These are phyloP conservation scores for Archaeoteleia sp. DNA, from an alignment of 2,888 invertebrate species.

Conservation along the genomic window DNA sequence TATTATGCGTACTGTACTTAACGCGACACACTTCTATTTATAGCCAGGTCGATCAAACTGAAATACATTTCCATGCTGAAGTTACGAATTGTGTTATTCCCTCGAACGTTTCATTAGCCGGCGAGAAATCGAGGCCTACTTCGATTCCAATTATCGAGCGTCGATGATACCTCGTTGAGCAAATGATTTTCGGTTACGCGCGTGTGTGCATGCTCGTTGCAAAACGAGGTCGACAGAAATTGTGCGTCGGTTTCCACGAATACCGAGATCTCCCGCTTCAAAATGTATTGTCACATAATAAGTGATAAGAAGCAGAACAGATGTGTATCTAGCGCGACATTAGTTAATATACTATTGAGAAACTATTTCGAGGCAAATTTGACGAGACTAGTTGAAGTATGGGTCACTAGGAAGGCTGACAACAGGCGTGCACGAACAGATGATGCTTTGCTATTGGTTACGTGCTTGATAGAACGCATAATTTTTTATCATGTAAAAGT, in stretches of 20 bases:
- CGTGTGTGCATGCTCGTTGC: slow-evolving; percentile 53
- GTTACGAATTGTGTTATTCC: slow-evolving; percentile 30
- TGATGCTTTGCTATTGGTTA: too few species aligned
- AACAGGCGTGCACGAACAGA: too few species aligned
- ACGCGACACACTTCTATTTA: slow-evolving; percentile 48
- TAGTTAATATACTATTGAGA: slow-evolving; percentile 30
- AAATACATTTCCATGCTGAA: slow-evolving; percentile 45
- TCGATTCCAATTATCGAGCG: slow-evolving; percentile 30
- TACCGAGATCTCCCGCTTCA: slow-evolving; percentile 46
- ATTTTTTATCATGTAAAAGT: too few species aligned
- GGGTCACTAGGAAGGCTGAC: too few species aligned
- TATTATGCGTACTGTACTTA: slow-evolving; percentile 43
- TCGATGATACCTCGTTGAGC: slow-evolving; percentile 31
- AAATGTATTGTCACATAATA: slow-evolving; percentile 42
- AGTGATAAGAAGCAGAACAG: slow-evolving; percentile 42
- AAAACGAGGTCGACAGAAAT: slow-evolving; percentile 73
- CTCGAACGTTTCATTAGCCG: slow-evolving; percentile 31
- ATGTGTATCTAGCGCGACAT: slow-evolving; percentile 43
- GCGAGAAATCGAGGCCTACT: slow-evolving; percentile 20
- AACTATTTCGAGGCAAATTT: too few species aligned
- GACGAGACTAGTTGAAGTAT: too few species aligned
- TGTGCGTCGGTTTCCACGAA: slow-evolving; percentile 60
- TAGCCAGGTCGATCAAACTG: slow-evolving; percentile 40
- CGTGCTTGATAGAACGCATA: too few species aligned
- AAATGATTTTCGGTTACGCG: slow-evolving; percentile 39